These are phyloP conservation scores for Agelas oroides DNA, from an alignment of 37 sponge, comb jelly and placozoan species.

Conservation along the genomic window DNA sequence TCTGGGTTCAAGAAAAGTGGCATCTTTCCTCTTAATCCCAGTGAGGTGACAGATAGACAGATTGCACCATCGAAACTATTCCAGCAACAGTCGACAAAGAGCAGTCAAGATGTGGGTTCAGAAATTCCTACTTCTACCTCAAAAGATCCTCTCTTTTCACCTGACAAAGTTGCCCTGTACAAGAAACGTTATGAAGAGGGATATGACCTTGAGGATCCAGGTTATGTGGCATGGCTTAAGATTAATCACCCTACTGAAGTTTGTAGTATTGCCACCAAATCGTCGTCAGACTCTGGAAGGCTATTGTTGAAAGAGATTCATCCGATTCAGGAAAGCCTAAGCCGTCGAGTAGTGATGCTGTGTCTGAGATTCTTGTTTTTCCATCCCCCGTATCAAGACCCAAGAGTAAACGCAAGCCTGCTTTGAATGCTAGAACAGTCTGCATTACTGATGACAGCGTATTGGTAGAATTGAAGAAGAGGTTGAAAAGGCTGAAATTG, in stretches of 20 bases:
- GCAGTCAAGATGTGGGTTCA: constrained; percentile 14
- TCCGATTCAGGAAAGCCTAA: constrained; percentile 27
- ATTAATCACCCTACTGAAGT: constrained; percentile 52
- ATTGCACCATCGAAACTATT: constrained; percentile 39
- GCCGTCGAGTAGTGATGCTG: constrained; percentile 27
- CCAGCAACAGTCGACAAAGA: constrained; percentile 1
- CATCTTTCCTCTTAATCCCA: constrained; percentile 49
- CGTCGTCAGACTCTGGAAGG: constrained; percentile 32
- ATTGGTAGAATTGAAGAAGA: constrained; percentile 19
- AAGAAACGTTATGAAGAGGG: constrained; percentile 43
- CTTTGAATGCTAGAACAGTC: constrained; percentile 42
- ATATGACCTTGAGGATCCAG: constrained; percentile 29
- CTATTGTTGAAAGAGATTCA: too few species aligned
- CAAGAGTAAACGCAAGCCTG: constrained; percentile 24
- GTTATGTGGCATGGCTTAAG: constrained; percentile 38
- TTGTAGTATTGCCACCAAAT: constrained; percentile 22
- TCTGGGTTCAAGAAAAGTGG: constrained; percentile 44
- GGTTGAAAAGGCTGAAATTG: constrained; percentile 11
- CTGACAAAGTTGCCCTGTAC: constrained; percentile 28
- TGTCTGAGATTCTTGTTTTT: constrained; percentile 36
- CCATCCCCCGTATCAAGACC: constrained; percentile 1
- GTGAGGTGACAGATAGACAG: constrained; percentile 50
- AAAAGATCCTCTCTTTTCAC: constrained; percentile 18
- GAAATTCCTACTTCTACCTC: background rate
- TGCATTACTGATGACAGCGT: constrained; percentile 41